A percentile compares a stretch with the other conserved stretches of the same genome.
Conservation (phyloP, 2,113 vertebrate genomes). For the Strix aluco region DNA sequence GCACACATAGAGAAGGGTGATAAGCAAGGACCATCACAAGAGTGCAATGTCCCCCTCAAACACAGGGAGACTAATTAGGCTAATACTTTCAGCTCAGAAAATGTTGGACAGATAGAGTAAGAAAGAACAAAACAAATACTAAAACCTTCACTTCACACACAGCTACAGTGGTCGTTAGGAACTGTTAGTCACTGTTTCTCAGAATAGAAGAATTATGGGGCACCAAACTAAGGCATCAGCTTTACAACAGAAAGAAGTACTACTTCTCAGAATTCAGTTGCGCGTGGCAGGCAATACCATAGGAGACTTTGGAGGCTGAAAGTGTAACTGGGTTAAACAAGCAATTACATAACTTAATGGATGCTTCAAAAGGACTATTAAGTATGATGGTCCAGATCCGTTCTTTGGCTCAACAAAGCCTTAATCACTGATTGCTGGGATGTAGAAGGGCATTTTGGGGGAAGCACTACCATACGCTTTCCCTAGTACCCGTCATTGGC, state of each 20-base stretch:
- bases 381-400: neutral
- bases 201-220: neutral
- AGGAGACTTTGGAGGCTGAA: neutral
- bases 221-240: neutral
- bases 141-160: neutral
- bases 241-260: neutral
- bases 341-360: neutral
- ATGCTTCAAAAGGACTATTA: neutral
- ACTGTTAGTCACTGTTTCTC: neutral
- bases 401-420: neutral
- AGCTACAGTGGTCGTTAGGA: neutral
- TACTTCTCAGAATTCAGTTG: neutral
- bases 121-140: neutral
- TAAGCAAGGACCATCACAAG: neutral
- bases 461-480: neutral
- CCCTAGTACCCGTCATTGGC: neutral
- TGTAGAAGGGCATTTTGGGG: neutral
- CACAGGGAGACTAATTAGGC: neutral
- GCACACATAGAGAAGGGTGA: neutral
- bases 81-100: neutral
- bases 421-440: neutral
- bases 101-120: neutral
- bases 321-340: neutral
- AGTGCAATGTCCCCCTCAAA: neutral
- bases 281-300: neutral